Evolutionary conservation across 1,140 invertebrate species (phyloP), one percentile per base, ranked within the genome.

Genomic region (Drosophila pruinosa): DNA sequence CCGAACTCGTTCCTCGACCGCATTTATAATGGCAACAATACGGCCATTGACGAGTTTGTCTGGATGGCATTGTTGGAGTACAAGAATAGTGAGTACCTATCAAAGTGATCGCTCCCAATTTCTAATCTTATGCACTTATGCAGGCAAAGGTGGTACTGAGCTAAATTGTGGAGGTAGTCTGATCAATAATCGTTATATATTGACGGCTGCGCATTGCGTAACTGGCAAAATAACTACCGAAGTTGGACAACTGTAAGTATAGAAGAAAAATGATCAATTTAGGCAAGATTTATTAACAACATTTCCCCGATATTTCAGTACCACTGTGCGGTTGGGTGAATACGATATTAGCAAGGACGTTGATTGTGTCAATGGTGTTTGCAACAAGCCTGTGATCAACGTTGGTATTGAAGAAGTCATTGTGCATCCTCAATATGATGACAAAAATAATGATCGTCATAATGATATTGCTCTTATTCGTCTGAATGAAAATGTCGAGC

Each of bases 171-270:
- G 93, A 4, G 94, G 94, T 3, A 93, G 94, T 15, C 69, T 94
- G 28, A 94, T 94, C 71, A 93, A 92, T 17, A 91, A 91, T 34
- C 91, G 92, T 43, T 94, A 94, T 70, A 91, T 94, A 2, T 65
- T 94, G 17, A 98, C 97, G 0, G 97, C 97, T 0, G 96, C 96
- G 0, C 97, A 98, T 89, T 98, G 97, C 77, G 92, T 98, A 3
- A 94, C 94, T 67, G 94, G 94, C 12, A 92, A 41, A n/a, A 78
- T 91, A 6, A 71, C 78, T 38, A 65, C 12, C 4, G 39, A 63
- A 64, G 72, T 89, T 15, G 90, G 90, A 4, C 47, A 43, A 7
- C 72, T 91, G 90, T 91, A 73, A 83, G 88, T 89, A 54, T 0
- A 34, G 26, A 28, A 28, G 1, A 28, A 28, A 6, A 4, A 0